Evolutionary conservation across 2,888 invertebrate species (phyloP).

Genomic region (Netelia melanura): DNA sequence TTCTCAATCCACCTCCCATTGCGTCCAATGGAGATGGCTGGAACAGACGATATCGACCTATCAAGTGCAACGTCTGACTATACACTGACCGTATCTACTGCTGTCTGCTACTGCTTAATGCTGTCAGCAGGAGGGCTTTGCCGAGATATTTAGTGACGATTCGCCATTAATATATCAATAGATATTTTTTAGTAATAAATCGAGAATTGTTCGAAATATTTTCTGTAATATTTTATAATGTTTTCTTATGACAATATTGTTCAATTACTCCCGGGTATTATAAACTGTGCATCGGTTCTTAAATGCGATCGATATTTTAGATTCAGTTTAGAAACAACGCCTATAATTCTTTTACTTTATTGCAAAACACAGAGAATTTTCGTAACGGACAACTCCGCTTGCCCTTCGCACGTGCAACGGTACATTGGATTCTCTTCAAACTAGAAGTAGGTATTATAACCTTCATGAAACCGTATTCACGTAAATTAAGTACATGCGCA

Average conservation of each 20-base stretch:
- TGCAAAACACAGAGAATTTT: neutral
- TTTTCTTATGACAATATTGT: neutral
- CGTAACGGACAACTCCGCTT: neutral
- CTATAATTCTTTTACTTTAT: neutral
- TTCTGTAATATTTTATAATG: neutral
- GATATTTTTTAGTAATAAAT: neutral
- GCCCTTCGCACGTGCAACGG: neutral
- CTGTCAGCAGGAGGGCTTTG: too few relatives aligned
- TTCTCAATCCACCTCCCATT: neutral
- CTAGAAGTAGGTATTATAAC: slow-evolving; percentile 52
- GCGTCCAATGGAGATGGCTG: neutral
- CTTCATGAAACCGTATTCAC: slow-evolving; percentile 43
- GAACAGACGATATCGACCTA: neutral
- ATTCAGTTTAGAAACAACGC: neutral
- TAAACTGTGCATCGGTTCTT: neutral
- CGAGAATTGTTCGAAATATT: neutral
- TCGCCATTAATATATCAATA: neutral
- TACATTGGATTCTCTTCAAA: slow-evolving; percentile 40
- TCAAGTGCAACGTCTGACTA: slow-evolving; percentile 5
- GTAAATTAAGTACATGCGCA: slow-evolving; percentile 53
- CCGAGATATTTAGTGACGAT: neutral
- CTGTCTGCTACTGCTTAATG: too few relatives aligned
- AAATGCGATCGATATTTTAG: neutral
- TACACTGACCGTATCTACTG: slow-evolving; percentile 1
- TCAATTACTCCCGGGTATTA: neutral